phyloP scores from a whole-genome alignment of 2,113 vertebrate species.

The Clarias macrocephalus region DNA sequence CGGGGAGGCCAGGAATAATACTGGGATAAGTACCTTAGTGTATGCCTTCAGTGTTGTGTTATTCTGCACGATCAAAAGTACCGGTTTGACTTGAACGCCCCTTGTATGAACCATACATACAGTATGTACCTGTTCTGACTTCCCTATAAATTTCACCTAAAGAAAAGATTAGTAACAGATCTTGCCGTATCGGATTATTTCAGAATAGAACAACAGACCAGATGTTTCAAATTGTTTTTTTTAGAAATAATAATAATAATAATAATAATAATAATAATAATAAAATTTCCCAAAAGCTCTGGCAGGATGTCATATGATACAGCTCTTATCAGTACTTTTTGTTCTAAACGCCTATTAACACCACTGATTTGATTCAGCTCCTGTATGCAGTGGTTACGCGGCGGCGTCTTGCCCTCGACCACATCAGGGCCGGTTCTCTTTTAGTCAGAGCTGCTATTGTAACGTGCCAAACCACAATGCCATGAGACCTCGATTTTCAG shows the following conservation, averaged over 20 bases:
- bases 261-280: not conserved
- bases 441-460: slow-evolving; percentile 1
- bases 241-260: too few relatives aligned
- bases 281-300: not conserved
- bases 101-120: too few relatives aligned
- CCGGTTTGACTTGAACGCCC: too few relatives aligned
- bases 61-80: too few relatives aligned
- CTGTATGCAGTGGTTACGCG: not conserved
- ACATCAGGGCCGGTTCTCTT: slow-evolving; percentile 5
- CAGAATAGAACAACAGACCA: not conserved
- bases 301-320: not conserved
- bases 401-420: not conserved
- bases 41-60: too few relatives aligned
- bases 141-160: too few relatives aligned
- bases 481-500: not conserved
- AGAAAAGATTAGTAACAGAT: too few relatives aligned
- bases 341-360: not conserved
- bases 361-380: not conserved
- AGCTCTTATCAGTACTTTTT: not conserved
- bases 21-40: too few relatives aligned
- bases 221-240: not conserved
- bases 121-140: too few relatives aligned
- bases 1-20: too few relatives aligned
- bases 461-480: not conserved
- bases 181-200: not conserved